A percentile compares a stretch with the other conserved stretches of the same genome.
Evolutionary conservation across 2,888 invertebrate genomes (phyloP).

Genomic region (Notodonta ziczac): DNA sequence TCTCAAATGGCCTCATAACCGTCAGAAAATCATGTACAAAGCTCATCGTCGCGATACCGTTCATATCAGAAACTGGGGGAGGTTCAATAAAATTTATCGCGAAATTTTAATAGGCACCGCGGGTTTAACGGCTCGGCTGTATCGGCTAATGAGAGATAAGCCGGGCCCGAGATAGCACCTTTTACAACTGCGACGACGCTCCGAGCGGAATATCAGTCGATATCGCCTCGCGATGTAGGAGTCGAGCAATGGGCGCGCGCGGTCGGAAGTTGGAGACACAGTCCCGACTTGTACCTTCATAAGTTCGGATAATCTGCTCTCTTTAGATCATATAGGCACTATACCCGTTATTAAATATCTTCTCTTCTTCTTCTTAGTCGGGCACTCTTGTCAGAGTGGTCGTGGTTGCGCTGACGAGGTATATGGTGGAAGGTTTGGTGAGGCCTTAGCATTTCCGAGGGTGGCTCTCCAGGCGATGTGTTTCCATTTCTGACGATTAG

Average conservation of each 20-base stretch:
- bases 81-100: slow-evolving; percentile 56
- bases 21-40: slow-evolving; percentile 27
- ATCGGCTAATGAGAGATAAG: slow-evolving; percentile 66
- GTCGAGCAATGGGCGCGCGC: neutral
- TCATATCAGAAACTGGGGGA: slow-evolving; percentile 28
- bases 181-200: slow-evolving; percentile 3
- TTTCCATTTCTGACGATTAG: too few relatives aligned
- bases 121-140: slow-evolving; percentile 49
- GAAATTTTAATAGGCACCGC: slow-evolving; percentile 56
- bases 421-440: too few relatives aligned
- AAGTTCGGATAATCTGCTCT: neutral
- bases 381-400: too few relatives aligned
- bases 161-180: slow-evolving; percentile 23
- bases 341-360: too few relatives aligned
- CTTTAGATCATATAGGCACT: neutral
- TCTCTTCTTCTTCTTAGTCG: too few relatives aligned
- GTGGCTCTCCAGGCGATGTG: too few relatives aligned
- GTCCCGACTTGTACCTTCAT: neutral
- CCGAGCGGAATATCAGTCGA: neutral
- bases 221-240: neutral
- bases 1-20: slow-evolving; percentile 35
- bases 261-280: neutral
- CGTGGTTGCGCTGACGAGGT: too few relatives aligned
- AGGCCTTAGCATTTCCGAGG: too few relatives aligned
- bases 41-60: slow-evolving; percentile 34